These are phyloP conservation scores for Cossypha dichroa DNA, from an alignment of 2,797 vertebrate species.

Conservation along the genomic window DNA sequence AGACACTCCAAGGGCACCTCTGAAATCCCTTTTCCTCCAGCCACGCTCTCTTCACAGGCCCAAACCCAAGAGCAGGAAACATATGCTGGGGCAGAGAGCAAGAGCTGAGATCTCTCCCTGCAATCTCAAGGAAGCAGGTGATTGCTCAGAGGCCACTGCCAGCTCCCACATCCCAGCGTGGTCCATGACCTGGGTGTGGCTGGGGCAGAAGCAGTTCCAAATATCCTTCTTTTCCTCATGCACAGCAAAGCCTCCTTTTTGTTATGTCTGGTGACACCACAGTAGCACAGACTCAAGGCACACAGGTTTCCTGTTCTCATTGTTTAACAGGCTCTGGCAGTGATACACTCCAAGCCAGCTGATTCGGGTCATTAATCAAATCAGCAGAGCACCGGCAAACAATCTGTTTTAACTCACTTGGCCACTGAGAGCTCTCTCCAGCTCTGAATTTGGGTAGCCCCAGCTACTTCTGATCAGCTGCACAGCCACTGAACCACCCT, in stretches of 20 bases:
- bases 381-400: background rate
- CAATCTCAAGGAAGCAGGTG: slow-evolving; percentile 58
- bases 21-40: background rate
- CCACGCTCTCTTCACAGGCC: background rate
- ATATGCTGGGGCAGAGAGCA: background rate
- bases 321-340: slow-evolving; percentile 13
- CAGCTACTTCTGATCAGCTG: background rate
- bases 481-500: background rate
- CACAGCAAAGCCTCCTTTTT: background rate
- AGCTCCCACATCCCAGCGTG: background rate
- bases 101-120: background rate
- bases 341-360: background rate
- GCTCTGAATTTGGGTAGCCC: background rate
- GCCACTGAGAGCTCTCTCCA: background rate
- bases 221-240: background rate
- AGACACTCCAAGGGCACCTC: background rate
- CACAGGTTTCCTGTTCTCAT: slow-evolving; percentile 3
- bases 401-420: slow-evolving; percentile 11
- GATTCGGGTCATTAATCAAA: background rate
- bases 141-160: slow-evolving; percentile 11
- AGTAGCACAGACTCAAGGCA: background rate
- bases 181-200: background rate
- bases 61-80: background rate
- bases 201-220: background rate
- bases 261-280: background rate